Evolutionary conservation across 2,888 invertebrate species (phyloP).

Genomic region (Leptopilina drosophilae): DNA sequence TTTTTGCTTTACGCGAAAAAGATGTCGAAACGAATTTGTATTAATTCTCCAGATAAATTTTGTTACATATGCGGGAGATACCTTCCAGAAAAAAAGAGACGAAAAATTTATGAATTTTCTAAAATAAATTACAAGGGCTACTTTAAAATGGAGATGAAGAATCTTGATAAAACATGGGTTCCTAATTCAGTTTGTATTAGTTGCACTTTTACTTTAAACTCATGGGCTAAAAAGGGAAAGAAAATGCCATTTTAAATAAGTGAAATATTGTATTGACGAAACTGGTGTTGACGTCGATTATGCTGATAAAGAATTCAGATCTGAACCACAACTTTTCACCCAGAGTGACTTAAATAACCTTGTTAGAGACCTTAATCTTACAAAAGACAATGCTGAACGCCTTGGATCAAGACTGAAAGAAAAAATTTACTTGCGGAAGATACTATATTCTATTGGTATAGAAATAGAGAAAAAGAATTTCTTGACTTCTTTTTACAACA

Average conservation of each 20-base stretch:
- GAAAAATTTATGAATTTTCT: not conserved
- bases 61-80: conserved; percentile 2
- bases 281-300: no score
- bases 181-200: conserved; percentile 13
- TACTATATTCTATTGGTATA: conserved; percentile 28
- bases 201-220: not conserved
- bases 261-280: no score
- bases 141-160: not conserved
- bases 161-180: conserved; percentile 25
- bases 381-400: conserved; percentile 53
- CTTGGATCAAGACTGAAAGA: conserved; percentile 51
- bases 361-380: conserved; percentile 53
- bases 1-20: not conserved
- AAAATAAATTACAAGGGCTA: not conserved
- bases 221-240: conserved; percentile 28
- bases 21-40: not conserved
- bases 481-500: conserved; percentile 1
- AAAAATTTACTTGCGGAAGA: conserved; percentile 41
- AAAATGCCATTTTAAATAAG: conserved; percentile 5
- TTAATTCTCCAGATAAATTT: not conserved
- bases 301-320: not conserved
- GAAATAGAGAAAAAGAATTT: conserved; percentile 13
- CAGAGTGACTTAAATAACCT: conserved; percentile 52
- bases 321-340: not conserved
- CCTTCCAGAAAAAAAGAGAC: not conserved